A percentile compares a stretch with the other conserved stretches of the same genome.
phyloP scores from a whole-genome alignment of 2,888 invertebrate genomes.

The Noctua janthina region DNA sequence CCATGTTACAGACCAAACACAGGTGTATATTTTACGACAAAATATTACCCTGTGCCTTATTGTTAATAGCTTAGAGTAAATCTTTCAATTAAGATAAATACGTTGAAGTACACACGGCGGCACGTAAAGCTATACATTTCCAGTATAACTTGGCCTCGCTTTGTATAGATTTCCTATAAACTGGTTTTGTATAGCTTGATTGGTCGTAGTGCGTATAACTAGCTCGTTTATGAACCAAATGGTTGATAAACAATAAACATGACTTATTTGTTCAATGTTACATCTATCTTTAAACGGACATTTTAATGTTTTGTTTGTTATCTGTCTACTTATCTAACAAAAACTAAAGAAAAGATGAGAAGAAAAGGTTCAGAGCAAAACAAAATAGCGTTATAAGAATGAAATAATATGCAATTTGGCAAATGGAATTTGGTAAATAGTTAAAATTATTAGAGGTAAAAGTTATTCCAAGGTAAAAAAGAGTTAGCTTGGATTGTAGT shows the following conservation, averaged over 20 bases:
- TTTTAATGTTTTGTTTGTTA: not conserved
- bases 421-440: not conserved
- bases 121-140: too few species aligned
- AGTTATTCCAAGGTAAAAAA: not conserved
- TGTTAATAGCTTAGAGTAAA: constrained; percentile 62
- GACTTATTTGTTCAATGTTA: not conserved
- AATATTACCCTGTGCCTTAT: constrained; percentile 83
- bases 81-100: constrained; percentile 67
- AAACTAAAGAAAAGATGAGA: not conserved
- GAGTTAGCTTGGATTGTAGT: not conserved
- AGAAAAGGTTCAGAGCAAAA: not conserved
- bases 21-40: constrained; percentile 82
- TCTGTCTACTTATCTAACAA: not conserved
- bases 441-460: not conserved
- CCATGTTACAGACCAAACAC: constrained; percentile 76
- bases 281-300: not conserved
- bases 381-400: not conserved
- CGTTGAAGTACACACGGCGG: not conserved
- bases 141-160: too few species aligned
- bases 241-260: not conserved
- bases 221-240: not conserved
- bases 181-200: too few species aligned
- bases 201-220: not conserved
- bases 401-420: not conserved
- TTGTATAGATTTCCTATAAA: too few species aligned